Conservation (phyloP, 2,113 vertebrate species). For the Meles meles region DNA sequence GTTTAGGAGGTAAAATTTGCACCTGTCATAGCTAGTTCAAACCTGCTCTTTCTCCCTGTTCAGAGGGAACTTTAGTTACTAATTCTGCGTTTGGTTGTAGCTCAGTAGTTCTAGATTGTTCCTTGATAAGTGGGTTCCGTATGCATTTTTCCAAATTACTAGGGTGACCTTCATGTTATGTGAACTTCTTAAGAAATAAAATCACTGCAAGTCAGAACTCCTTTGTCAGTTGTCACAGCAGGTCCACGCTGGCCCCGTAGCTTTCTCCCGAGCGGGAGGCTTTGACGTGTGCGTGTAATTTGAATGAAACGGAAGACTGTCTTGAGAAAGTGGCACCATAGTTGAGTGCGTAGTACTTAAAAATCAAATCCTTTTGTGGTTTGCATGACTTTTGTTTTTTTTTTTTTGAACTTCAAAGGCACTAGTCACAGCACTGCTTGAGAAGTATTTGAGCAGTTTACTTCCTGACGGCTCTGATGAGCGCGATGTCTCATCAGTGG, state of each 20-base stretch:
- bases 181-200: not conserved
- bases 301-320: not conserved
- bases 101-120: not conserved
- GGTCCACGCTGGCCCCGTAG: not conserved
- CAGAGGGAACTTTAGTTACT: not conserved
- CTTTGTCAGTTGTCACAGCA: not conserved
- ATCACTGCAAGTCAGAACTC: not conserved
- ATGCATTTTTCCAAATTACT: not conserved
- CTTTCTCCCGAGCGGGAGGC: not conserved
- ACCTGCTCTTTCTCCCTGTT: not conserved
- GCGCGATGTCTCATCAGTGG: accelerated
- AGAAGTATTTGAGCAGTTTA: not conserved
- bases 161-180: not conserved
- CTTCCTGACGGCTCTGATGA: not conserved
- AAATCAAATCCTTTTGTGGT: not conserved
- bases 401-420: not conserved
- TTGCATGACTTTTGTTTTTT: not conserved
- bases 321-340: not conserved
- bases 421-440: not conserved
- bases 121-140: not conserved
- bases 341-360: not conserved
- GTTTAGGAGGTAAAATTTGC: not conserved
- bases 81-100: not conserved
- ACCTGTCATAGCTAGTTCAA: not conserved
- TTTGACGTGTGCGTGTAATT: not conserved